Base-by-base conservation (phyloP, 2,113 vertebrate species). In the Calidris pugnax region DNA sequence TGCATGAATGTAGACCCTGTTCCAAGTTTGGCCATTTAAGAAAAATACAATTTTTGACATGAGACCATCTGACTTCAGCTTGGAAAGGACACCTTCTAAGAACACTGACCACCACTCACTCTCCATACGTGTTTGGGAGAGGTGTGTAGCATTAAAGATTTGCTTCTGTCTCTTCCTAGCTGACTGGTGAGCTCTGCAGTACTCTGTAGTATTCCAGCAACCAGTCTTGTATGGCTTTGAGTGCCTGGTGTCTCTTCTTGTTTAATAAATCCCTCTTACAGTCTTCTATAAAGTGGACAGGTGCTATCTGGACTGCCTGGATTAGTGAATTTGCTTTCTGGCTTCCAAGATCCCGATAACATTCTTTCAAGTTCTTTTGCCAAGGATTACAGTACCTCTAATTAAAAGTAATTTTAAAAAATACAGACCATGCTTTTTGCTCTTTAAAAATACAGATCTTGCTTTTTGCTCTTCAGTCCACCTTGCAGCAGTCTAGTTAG, bases 241-340 rank as follows among this genome's bases (percentile, higher is more conserved):
- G 51, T 33, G 24, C 27, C 19, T 77, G 8, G 13, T 53, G 41
- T 90, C 85, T 81, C 22, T 74, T 77, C 68, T 67, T 74, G 51
- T 87, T 78, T 92, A 87, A 81, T 74, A 94, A 96, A 93, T 77
- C 56, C n/a, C 47, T 84, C 64, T n/a, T 78, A 41, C 4, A 67
- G 55, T 59, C 20, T 39, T 85, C 35, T 68, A 60, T 45, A 22
- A 77, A 89, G 74, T 4, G 16, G 50, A 41, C 71, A 73, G 72
- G 67, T 83, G 75, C 53, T 90, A n/a, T 60, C 75, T 76, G 30
- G 39, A 76, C 55, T 92, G 60, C 64, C 28, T 68, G 53, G 72
- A 87, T 83, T 89, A 91, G 8, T 60, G 50, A 87, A 90, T 63
- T 60, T 78, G 11, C 33, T 85, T 84, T 51, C 35, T 82, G 33